Evolutionary conservation across 2,797 vertebrate genomes (phyloP).

Genomic region (Melopsittacus undulatus): DNA sequence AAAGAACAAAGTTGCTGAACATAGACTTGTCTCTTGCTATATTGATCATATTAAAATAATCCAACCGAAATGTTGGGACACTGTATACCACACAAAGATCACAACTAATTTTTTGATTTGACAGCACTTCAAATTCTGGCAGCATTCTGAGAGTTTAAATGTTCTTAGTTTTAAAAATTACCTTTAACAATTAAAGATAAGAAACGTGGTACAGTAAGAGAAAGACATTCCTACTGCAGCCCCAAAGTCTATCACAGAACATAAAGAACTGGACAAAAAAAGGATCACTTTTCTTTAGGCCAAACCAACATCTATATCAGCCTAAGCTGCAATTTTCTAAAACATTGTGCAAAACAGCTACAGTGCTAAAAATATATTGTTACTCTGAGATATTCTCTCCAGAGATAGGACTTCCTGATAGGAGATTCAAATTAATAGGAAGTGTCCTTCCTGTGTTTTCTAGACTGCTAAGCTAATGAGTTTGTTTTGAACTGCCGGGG

Average conservation of each 20-base stretch:
- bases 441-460: conserved; percentile 62
- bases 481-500: conserved; percentile 8
- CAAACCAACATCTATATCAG: background rate
- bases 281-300: background rate
- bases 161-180: background rate
- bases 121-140: background rate
- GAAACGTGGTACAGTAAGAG: background rate
- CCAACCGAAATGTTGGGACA: background rate
- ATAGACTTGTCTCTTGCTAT: background rate
- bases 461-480: conserved; percentile 12
- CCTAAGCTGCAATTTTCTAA: background rate
- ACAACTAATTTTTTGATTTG: background rate
- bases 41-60: background rate
- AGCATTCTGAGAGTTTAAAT: background rate
- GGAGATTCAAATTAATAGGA: conserved; percentile 54
- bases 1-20: background rate
- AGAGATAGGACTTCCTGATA: conserved; percentile 52
- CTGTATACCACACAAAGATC: background rate
- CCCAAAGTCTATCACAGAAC: background rate
- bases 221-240: background rate
- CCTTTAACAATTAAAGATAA: background rate
- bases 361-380: conserved; percentile 47
- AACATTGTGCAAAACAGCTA: background rate
- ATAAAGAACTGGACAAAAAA: background rate
- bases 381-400: conserved; percentile 35